Evolutionary conservation across 64 coral and sea anemone species (phyloP).

Genomic region (Montipora foliosa): DNA sequence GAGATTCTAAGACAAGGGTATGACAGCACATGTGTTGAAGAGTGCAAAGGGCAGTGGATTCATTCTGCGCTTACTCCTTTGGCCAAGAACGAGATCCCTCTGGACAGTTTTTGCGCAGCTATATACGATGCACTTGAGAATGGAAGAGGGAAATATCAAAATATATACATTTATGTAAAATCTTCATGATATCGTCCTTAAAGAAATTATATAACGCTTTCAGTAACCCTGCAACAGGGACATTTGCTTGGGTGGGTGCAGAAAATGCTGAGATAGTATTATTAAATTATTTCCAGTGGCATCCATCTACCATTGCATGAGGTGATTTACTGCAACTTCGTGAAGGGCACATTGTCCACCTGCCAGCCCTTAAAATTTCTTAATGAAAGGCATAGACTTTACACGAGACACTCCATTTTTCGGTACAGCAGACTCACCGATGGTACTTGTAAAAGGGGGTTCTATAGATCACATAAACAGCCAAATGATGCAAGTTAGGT

Average conservation of each 20-base stretch:
- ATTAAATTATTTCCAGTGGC: conserved; percentile 72
- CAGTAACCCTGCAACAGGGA: conserved; percentile 62
- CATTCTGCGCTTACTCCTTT: neutral
- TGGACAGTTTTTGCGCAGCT: conserved; percentile 20
- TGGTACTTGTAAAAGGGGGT: conserved; percentile 11
- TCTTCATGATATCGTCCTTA: conserved; percentile 49
- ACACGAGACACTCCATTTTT: conserved; percentile 64
- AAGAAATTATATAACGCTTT: conserved; percentile 63
- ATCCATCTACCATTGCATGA: conserved; percentile 62
- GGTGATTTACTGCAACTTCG: conserved; percentile 60
- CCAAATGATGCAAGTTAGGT: conserved; percentile 29
- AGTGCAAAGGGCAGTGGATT: conserved; percentile 46
- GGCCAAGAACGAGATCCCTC: conserved; percentile 6
- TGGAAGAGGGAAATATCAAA: conserved; percentile 59
- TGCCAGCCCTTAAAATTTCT: conserved; percentile 50
- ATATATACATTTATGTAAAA: conserved; percentile 72
- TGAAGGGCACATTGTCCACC: conserved; percentile 53
- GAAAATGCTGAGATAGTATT: conserved; percentile 54
- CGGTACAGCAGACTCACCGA: conserved; percentile 48
- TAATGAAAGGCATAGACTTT: conserved; percentile 18
- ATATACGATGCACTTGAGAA: conserved; percentile 29
- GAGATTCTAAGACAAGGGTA: neutral
- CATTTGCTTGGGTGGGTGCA: conserved; percentile 67
- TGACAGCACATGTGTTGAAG: conserved; percentile 26
- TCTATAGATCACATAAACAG: conserved; percentile 2